Base-by-base conservation (phyloP, 2,888 invertebrate genomes). In the Steromphala cineraria region DNA sequence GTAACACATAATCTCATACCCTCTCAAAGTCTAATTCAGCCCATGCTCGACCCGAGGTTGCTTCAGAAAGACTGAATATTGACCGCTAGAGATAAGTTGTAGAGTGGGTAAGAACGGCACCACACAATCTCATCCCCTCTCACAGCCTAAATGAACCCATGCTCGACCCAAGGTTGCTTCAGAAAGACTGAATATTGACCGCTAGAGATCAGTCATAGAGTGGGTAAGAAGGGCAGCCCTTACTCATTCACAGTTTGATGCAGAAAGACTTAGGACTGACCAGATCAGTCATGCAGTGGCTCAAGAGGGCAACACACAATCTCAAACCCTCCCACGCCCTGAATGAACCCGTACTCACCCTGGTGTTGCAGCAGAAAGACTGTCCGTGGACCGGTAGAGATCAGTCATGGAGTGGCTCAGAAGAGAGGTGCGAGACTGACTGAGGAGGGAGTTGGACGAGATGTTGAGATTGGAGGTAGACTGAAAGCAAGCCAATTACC, bases 391-490 rank as follows among this genome's bases (percentile, higher is more conserved):
- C 62, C 87, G 87, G 62, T 92, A 93, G 80, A 98, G 95, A 94
- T 97, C 97, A 40, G 96, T 96, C 87, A 96, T 96, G 84, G 97
- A 97, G 95, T 96, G 96, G 92, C 96, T 96, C 71, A 97, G 95
- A 85, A 97, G 94, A 24, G 97, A 97, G 78, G 97, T 94, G 1
- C 97, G 95, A 19, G 97, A 97, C 87, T 97, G 95, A 94, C 96
- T 97, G 92, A 96, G 95, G 89, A 78, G 36, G 2, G 53, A 53
- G 8, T 78, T 80, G 10, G 77, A 79, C 46, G 81, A 82, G 28
- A 83, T 56, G 56, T 81, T 82, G 36, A 83, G 36, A 24, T 81
- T 82, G 5, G 85, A 85, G 13, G 74, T 53, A 19, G 84, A 80
- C 84, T 84, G 80, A 15, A 62, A 53, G 15, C 55, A 74, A 67